Conservation (phyloP, 1,140 invertebrate species). For the Coenobita brevimanus region DNA sequence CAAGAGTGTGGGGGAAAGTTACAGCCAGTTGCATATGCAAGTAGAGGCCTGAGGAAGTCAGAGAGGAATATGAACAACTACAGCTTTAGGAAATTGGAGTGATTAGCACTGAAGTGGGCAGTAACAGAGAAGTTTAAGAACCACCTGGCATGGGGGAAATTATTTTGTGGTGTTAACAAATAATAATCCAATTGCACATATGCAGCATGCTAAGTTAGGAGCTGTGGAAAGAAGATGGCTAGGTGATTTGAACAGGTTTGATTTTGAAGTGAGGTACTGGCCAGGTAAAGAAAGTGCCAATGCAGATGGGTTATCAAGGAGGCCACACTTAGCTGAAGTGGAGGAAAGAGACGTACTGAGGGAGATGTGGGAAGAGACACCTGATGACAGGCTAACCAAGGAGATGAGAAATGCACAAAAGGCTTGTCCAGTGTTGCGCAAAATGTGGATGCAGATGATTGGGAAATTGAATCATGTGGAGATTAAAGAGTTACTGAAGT, state of each 20-base stretch:
- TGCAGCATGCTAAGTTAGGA: neutral
- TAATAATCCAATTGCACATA: constrained; percentile 25
- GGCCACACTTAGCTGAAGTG: neutral
- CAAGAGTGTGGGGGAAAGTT: constrained; percentile 8
- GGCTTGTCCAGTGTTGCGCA: neutral
- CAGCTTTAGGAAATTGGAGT: constrained; percentile 18
- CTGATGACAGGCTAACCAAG: neutral
- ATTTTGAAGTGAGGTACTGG: neutral
- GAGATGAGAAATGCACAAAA: neutral
- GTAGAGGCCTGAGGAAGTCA: neutral
- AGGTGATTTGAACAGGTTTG: neutral
- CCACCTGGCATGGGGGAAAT: neutral
- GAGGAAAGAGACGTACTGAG: neutral
- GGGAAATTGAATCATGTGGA: neutral
- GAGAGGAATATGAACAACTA: constrained; percentile 36
- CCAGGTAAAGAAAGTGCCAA: neutral
- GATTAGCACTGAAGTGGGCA: no score
- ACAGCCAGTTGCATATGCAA: constrained; percentile 22
- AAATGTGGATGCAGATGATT: constrained; percentile 13
- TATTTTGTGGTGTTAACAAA: neutral
- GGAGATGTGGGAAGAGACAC: neutral
- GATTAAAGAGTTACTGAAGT: neutral
- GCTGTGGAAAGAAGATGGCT: neutral
- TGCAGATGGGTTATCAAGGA: neutral
- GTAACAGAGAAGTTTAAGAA: neutral